These are phyloP conservation scores for Fragum whitleyi DNA, from an alignment of 2,888 invertebrate genomes.

Conservation along the genomic window DNA sequence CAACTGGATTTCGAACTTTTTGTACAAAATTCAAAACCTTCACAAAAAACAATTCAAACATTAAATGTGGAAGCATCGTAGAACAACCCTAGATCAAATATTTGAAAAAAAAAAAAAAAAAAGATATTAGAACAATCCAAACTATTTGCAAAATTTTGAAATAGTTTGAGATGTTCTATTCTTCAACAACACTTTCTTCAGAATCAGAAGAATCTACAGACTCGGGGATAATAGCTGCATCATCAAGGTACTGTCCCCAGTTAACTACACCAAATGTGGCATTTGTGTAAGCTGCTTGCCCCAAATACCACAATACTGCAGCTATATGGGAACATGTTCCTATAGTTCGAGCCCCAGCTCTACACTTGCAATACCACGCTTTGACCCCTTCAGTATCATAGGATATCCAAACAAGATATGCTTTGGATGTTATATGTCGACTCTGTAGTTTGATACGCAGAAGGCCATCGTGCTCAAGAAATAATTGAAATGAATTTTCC, in stretches of 20 bases:
- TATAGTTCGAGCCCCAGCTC: constrained; percentile 42
- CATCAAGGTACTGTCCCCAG: constrained; percentile 34
- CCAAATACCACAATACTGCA: constrained; percentile 45
- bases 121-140: too few species aligned
- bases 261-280: constrained; percentile 32
- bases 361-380: constrained; percentile 53
- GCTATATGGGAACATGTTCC: constrained; percentile 51
- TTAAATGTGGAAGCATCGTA: too few species aligned
- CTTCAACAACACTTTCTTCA: constrained; percentile 9
- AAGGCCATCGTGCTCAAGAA: constrained; percentile 23
- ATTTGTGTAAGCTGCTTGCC: constrained; percentile 13
- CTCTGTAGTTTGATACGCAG: constrained; percentile 43
- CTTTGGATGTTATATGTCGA: constrained; percentile 43
- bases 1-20: too few species aligned
- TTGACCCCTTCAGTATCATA: constrained; percentile 22
- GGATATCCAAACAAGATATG: constrained; percentile 42
- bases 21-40: too few species aligned
- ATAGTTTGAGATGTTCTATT: too few species aligned
- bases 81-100: too few species aligned
- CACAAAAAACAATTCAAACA: too few species aligned
- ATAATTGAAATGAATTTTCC: constrained; percentile 28
- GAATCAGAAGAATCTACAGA: constrained; percentile 41
- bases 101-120: too few species aligned
- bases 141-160: too few species aligned
- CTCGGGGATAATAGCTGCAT: constrained; percentile 33